These are phyloP conservation scores for Euthynnus affinis DNA, from an alignment of 2,797 vertebrate species.

Conservation along the genomic window DNA sequence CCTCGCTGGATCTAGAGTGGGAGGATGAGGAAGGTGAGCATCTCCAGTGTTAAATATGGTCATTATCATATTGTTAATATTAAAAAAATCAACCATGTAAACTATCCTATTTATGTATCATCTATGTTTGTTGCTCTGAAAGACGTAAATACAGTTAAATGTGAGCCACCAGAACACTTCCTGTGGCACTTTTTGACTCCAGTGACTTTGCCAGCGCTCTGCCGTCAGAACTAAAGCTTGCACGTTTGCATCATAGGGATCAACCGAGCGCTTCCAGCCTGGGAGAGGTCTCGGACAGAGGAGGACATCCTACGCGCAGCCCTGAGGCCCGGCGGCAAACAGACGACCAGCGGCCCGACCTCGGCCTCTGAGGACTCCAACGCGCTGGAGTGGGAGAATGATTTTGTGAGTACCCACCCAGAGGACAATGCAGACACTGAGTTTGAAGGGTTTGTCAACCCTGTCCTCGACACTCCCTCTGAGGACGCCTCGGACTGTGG, in stretches of 20 bases:
- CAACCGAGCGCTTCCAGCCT: conserved; percentile 90
- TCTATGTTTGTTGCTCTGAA: neutral
- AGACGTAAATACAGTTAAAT: neutral
- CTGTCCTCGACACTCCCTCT: conserved; percentile 88
- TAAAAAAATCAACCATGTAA: neutral
- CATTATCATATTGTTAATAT: too few species aligned
- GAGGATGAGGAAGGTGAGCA: conserved; percentile 96
- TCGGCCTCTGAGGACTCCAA: conserved; percentile 95
- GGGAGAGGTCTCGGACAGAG: conserved; percentile 95
- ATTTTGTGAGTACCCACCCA: conserved; percentile 92
- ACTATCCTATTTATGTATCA: neutral
- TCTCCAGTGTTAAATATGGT: too few species aligned
- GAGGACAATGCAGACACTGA: conserved; percentile 92
- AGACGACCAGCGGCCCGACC: conserved; percentile 86
- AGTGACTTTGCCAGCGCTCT: neutral
- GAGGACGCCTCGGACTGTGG: conserved; percentile 79
- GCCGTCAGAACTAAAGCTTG: conserved; percentile 3
- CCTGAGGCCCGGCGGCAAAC: conserved; percentile 85
- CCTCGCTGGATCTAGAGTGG: conserved; percentile 97
- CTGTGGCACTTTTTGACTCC: neutral
- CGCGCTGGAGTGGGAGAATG: conserved; percentile 97
- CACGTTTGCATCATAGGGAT: conserved; percentile 86
- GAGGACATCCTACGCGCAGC: conserved; percentile 96
- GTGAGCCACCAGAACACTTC: neutral
- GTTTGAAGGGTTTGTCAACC: conserved; percentile 93